Evolutionary conservation across 2,888 invertebrate species (phyloP).

Genomic region (Gasteruption jaculator): DNA sequence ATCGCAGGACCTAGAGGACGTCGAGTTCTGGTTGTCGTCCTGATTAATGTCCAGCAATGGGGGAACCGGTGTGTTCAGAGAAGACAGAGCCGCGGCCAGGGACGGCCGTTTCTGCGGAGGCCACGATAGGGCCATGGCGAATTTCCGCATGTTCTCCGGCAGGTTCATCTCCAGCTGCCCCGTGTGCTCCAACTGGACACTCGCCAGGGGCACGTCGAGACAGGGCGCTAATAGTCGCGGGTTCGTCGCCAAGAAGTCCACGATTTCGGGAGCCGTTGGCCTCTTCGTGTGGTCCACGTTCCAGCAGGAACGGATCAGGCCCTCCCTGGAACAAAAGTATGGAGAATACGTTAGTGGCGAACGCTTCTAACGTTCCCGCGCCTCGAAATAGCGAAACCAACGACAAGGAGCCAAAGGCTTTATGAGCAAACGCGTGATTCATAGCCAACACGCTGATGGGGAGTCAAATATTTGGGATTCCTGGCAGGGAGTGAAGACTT

Average conservation of each 20-base stretch:
- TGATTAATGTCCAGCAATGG: conserved; percentile 30
- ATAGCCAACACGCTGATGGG: no score
- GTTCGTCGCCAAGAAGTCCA: conserved; percentile 74
- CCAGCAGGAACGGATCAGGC: conserved; percentile 78
- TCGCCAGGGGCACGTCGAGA: conserved; percentile 70
- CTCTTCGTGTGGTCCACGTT: conserved; percentile 65
- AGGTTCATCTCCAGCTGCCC: conserved; percentile 58
- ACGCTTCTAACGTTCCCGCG: no score
- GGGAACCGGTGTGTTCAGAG: conserved; percentile 19
- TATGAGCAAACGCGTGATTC: no score
- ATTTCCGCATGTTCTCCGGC: conserved; percentile 51
- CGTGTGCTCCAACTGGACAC: conserved; percentile 69
- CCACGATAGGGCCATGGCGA: conserved; percentile 42
- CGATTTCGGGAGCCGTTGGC: conserved; percentile 74
- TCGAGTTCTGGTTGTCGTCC: conserved; percentile 22
- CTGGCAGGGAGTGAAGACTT: no score
- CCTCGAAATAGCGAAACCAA: no score
- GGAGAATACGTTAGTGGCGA: no score
- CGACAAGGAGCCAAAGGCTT: no score
- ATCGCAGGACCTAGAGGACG: conserved; percentile 14
- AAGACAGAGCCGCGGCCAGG: conserved; percentile 1
- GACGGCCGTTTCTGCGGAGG: conserved; percentile 12
- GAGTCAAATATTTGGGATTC: no score
- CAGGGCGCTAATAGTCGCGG: conserved; percentile 74
- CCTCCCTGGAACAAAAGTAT: conserved; percentile 57